Conservation (phyloP, 2,888 invertebrate genomes). For the Urechis unicinctus region DNA sequence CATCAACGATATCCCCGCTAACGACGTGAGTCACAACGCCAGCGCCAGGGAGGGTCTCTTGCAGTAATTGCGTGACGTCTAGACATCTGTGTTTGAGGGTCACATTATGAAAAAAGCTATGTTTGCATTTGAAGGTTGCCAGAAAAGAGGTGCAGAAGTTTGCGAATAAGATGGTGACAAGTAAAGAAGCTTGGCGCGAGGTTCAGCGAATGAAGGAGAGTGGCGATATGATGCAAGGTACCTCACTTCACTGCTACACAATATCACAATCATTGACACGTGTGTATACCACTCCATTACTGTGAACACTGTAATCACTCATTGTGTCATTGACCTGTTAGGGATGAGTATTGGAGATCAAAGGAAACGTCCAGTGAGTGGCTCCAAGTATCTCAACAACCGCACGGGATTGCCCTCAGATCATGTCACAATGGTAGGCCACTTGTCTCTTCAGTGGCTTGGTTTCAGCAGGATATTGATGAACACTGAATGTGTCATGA, state of each 20-base stretch:
- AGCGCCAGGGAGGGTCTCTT: background rate
- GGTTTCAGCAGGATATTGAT: no score
- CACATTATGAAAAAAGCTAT: background rate
- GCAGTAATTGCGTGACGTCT: background rate
- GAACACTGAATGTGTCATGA: no score
- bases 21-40: constrained; percentile 7
- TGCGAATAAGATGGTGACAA: constrained; percentile 27
- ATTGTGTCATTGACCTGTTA: no score
- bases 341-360: no score
- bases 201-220: constrained; percentile 26
- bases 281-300: no score
- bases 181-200: constrained; percentile 41
- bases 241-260: no score
- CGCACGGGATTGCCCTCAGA: constrained; percentile 9
- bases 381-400: constrained; percentile 29
- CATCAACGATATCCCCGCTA: constrained; percentile 22
- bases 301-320: no score
- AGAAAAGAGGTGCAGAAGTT: constrained; percentile 17
- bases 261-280: no score
- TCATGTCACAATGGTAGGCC: no score
- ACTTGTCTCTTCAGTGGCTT: no score
- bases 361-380: constrained; percentile 22
- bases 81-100: background rate
- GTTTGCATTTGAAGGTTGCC: constrained; percentile 9
- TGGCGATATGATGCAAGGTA: constrained; percentile 33